phyloP scores from a whole-genome alignment of 2,888 invertebrate species.

The Ptilodon capucinus region DNA sequence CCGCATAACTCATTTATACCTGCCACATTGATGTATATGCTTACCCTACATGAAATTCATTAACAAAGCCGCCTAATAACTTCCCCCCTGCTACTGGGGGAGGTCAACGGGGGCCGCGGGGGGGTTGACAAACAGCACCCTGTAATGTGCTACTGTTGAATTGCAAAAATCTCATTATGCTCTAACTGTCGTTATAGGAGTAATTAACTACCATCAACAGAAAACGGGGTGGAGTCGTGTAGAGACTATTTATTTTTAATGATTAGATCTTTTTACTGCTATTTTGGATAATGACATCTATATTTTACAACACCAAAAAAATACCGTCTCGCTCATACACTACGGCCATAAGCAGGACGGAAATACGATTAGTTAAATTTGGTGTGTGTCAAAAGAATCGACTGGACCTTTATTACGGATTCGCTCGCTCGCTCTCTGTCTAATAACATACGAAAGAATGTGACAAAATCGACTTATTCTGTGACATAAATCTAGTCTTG shows the following conservation, averaged over 20 bases:
- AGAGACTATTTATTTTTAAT: background rate
- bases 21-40: constrained; percentile 37
- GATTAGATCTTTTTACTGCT: background rate
- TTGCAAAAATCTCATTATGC: constrained; percentile 82
- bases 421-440: too few species aligned
- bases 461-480: too few species aligned
- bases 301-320: too few species aligned
- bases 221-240: constrained; percentile 36
- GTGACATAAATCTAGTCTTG: too few species aligned
- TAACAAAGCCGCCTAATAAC: constrained; percentile 69
- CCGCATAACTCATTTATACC: constrained; percentile 37
- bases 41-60: constrained; percentile 63
- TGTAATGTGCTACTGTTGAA: constrained; percentile 80
- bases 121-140: constrained; percentile 69
- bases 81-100: constrained; percentile 42
- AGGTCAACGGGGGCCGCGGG: constrained; percentile 32
- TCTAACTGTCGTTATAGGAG: constrained; percentile 82
- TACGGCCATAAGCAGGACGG: too few species aligned
- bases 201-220: constrained; percentile 70
- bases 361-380: too few species aligned
- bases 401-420: too few species aligned
- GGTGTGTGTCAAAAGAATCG: too few species aligned
- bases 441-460: too few species aligned
- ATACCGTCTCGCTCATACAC: too few species aligned
- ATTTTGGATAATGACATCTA: too few species aligned